Percentiles rank a stretch among this genome's conserved stretches.
Conservation (phyloP, 35 echinoderm and acorn worm species). For the Apostichopus japonicus region DNA sequence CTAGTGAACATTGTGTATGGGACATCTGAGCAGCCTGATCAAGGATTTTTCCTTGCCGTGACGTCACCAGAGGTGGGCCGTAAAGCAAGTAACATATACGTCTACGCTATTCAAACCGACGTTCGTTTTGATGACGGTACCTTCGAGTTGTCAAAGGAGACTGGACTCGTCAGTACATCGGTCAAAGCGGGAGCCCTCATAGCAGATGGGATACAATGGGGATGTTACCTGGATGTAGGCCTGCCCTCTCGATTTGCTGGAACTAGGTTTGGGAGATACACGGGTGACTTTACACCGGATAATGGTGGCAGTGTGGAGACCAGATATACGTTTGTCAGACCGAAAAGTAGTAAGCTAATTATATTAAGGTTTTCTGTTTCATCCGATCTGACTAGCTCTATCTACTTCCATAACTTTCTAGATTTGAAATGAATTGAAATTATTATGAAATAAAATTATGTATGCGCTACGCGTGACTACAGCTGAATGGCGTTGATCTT, state of each 20-base stretch:
- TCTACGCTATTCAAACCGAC: slow-evolving; percentile 23
- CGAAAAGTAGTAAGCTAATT: not conserved
- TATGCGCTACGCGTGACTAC: too few relatives aligned
- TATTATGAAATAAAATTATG: too few relatives aligned
- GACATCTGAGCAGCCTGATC: not conserved
- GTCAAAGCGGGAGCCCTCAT: not conserved
- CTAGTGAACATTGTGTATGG: not conserved
- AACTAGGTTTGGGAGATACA: not conserved
- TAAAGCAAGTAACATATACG: not conserved
- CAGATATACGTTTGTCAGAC: not conserved
- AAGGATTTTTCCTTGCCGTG: slow-evolving; percentile 14
- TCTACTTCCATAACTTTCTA: not conserved
- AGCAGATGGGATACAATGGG: not conserved
- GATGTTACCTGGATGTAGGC: not conserved
- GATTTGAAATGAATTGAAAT: too few relatives aligned
- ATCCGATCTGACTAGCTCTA: not conserved
- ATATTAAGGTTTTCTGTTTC: not conserved
- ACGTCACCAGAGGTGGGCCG: not conserved
- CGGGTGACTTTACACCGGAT: not conserved
- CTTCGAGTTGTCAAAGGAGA: not conserved
- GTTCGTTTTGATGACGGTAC: not conserved
- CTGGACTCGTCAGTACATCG: not conserved
- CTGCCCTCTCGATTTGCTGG: not conserved
- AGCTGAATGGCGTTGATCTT: too few relatives aligned
- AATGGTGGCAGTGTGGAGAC: not conserved